Conservation (phyloP, 2,888 invertebrate species). For the Embidobia sp. region DNA sequence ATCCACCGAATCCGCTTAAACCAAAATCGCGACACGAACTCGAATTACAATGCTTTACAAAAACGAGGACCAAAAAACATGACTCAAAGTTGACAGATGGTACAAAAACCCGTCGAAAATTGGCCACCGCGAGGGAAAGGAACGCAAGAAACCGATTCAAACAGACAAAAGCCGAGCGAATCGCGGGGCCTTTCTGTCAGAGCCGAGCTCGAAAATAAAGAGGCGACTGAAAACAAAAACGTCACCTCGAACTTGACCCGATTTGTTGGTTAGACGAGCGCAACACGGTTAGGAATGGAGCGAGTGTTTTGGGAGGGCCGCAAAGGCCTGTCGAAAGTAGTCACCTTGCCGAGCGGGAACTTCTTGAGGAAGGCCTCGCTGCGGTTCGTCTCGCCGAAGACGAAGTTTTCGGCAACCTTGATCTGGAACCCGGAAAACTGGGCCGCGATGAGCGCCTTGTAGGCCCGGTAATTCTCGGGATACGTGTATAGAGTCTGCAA, state of each 20-base stretch:
- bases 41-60: no score
- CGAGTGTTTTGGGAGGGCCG: no score
- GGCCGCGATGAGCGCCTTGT: slow-evolving; percentile 98
- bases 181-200: no score
- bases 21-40: no score
- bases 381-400: slow-evolving; percentile 97
- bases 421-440: slow-evolving; percentile 95
- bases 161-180: no score
- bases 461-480: slow-evolving; percentile 98
- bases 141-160: no score
- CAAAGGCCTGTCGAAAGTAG: no score
- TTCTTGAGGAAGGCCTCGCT: slow-evolving; percentile 93
- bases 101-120: no score
- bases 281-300: neutral
- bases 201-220: neutral
- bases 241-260: slow-evolving; percentile 12
- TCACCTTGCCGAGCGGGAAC: slow-evolving; percentile 98
- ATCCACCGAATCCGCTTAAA: no score
- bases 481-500: slow-evolving; percentile 98
- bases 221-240: neutral
- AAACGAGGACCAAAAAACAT: neutral
- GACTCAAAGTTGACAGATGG: slow-evolving; percentile 16
- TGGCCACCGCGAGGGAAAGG: no score
- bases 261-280: slow-evolving; percentile 18
- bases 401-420: slow-evolving; percentile 91